Evolutionary conservation across 2,888 invertebrate species (phyloP), one percentile per base, ranked within the genome.

Genomic region (Drosophila tripunctata): DNA sequence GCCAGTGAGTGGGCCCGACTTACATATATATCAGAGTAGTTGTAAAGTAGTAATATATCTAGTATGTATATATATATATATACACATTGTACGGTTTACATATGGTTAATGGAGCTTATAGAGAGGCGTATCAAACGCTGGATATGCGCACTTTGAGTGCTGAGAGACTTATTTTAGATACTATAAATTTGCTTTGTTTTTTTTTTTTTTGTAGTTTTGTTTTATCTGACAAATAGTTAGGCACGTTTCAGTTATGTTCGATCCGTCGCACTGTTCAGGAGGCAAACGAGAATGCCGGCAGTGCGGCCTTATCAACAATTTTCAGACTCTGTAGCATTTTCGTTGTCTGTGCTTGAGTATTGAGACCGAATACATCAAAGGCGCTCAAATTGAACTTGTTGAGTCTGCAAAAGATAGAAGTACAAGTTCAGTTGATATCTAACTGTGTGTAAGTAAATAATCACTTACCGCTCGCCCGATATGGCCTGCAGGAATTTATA

Each of bases 401-500:
- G 68, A 94, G 92, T 84, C 94, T 94, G 75, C 3, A 30, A 54
- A 30, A 30, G 5, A 19, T 27, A 30, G 5, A 51, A 3, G 4
- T 5, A 14, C 14, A 36, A 3, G 10, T 6, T 6, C 10, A 24
- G 3, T 0, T 22, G 6, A 2, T 7, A 7, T 15, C 4, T 17
- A 8, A 14, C 14, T 10, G 14, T 36, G 38, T 5, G n/a, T 7
- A 0, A 41, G 0, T 8, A 6, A 3, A 4, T 47, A 14, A 30
- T 19, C 33, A 72, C 81, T 90, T 88, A 93, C 94, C 94, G 92
- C 89, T 93, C 94, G 38, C 95, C 95, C 0, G 96, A 96, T 67
- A 96, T 92, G 63, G 93, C 93, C 70, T 94, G 93, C 36, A 97
- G 92, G 90, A 97, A 97, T 88, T 94, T 95, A 93, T 95, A 96